phyloP scores from a whole-genome alignment of 2,888 invertebrate species.

The Leucozona laternaria region DNA sequence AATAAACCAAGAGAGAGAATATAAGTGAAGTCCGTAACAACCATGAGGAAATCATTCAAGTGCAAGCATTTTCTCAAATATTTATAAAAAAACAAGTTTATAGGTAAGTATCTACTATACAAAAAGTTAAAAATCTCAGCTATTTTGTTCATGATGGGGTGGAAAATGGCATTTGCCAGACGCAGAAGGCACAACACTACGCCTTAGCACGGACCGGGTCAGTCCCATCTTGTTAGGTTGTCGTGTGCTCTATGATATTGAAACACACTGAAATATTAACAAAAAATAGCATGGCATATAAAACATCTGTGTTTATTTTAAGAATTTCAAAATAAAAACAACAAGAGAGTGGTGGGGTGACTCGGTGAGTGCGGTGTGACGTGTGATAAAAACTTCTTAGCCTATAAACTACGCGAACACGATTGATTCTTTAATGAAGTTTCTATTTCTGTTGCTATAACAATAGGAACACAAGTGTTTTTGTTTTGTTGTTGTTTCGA shows the following conservation, averaged over 20 bases:
- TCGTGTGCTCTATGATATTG: slow-evolving; percentile 2
- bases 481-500: neutral
- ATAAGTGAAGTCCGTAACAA: slow-evolving; percentile 10
- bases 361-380: neutral
- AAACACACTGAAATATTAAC: slow-evolving; percentile 16
- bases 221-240: neutral
- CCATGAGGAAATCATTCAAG: slow-evolving; percentile 1
- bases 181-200: neutral
- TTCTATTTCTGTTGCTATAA: neutral
- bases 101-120: neutral
- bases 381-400: neutral
- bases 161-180: slow-evolving; percentile 1
- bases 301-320: slow-evolving; percentile 43
- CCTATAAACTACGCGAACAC: neutral
- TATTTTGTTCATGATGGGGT: neutral
- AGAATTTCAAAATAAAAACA: neutral
- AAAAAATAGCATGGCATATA: neutral
- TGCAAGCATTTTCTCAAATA: neutral
- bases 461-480: slow-evolving; percentile 6
- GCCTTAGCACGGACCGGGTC: too few relatives aligned
- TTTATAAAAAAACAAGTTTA: neutral
- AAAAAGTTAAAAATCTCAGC: slow-evolving; percentile 1
- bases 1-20: neutral
- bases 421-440: neutral
- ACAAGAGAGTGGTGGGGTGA: neutral